phyloP scores from a whole-genome alignment of 2,797 vertebrate species.

The Australoheros facetus region DNA sequence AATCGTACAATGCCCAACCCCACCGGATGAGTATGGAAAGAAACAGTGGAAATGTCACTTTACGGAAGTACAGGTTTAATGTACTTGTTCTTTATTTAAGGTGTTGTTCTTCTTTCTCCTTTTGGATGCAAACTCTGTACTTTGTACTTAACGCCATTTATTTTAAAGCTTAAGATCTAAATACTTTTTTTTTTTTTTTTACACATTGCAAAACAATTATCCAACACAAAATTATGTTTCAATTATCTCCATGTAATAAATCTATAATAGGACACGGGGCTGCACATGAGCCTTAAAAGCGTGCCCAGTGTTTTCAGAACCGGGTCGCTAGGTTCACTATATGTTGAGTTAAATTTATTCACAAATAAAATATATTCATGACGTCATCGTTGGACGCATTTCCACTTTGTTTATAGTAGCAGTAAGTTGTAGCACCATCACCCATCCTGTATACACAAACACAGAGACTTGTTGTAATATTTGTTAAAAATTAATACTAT shows the following conservation, averaged over 20 bases:
- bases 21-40: neutral
- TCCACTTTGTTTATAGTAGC: too few relatives aligned
- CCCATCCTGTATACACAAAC: neutral
- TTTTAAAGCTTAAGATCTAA: neutral
- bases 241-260: neutral
- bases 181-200: neutral
- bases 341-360: neutral
- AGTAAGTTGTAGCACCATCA: neutral
- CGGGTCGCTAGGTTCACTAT: too few relatives aligned
- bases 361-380: neutral
- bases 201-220: neutral
- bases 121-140: neutral
- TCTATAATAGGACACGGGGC: neutral
- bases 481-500: neutral
- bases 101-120: neutral
- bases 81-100: neutral
- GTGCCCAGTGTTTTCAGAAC: neutral
- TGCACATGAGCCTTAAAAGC: neutral
- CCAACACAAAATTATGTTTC: neutral
- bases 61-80: neutral
- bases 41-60: too few relatives aligned
- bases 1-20: neutral
- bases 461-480: neutral
- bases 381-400: too few relatives aligned
- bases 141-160: too few relatives aligned